Conservation (phyloP, 2,113 vertebrate species). For the Tringa solitaria region DNA sequence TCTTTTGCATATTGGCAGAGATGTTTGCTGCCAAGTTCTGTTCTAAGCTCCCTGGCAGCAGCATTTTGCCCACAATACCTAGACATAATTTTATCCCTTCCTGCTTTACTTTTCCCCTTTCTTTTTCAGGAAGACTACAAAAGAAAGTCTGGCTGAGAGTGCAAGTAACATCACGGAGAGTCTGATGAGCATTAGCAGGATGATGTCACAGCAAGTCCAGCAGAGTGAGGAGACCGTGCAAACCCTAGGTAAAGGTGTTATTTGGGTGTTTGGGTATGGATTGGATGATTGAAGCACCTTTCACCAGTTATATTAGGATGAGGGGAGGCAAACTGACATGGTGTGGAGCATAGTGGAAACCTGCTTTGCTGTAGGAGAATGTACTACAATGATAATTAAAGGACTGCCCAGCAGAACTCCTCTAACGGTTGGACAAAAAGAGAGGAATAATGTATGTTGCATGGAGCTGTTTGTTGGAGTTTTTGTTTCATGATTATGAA, state of each 20-base stretch:
- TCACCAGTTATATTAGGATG: background rate
- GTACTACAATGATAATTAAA: rapidly evolving
- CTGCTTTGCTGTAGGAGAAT: background rate
- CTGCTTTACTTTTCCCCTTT: background rate
- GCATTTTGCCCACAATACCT: background rate
- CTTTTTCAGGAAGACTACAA: slow-evolving; percentile 82
- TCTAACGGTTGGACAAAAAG: background rate
- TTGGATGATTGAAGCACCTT: background rate
- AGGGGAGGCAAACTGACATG: background rate
- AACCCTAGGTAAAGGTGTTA: slow-evolving; percentile 77
- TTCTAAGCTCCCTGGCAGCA: background rate
- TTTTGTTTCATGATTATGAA: background rate
- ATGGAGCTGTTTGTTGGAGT: background rate
- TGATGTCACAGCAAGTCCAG: slow-evolving; percentile 96
- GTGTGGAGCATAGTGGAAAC: background rate
- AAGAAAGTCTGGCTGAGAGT: slow-evolving; percentile 88
- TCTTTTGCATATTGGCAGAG: background rate
- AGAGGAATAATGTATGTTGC: background rate
- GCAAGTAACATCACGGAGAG: slow-evolving; percentile 90
- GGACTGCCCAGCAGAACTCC: background rate
- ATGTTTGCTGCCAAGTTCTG: background rate
- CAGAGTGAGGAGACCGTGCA: slow-evolving; percentile 92
- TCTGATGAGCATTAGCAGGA: slow-evolving; percentile 93
- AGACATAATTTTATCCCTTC: background rate
- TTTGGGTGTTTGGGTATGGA: background rate